Conservation (phyloP, 92 coral and sea anemone species). For the Heteractis magnifica region DNA sequence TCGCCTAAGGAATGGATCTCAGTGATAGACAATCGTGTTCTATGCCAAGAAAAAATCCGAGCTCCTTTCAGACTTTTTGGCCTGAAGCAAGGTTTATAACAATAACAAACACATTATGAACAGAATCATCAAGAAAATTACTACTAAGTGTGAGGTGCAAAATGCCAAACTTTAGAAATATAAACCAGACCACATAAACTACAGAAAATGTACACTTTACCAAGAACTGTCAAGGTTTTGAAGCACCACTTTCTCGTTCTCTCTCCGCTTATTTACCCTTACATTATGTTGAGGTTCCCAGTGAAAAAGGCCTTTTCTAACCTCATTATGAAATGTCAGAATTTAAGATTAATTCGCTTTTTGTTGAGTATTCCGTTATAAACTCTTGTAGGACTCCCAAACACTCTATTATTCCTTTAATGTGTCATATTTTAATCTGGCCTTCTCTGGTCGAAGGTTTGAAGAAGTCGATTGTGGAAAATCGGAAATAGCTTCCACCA, state of each 20-base stretch:
- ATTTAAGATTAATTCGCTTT: slow-evolving; percentile 16
- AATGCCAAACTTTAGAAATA: not conserved
- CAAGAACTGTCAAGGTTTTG: slow-evolving; percentile 20
- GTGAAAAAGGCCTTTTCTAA: slow-evolving; percentile 15
- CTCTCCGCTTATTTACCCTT: not conserved
- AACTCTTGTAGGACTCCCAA: slow-evolving; percentile 16
- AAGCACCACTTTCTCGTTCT: slow-evolving; percentile 19
- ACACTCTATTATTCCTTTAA: slow-evolving; percentile 12
- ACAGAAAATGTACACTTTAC: not conserved
- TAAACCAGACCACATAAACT: not conserved
- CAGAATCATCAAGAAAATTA: not conserved
- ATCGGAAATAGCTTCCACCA: slow-evolving; percentile 27
- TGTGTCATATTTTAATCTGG: not conserved
- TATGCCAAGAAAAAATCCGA: not conserved
- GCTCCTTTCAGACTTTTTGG: not conserved
- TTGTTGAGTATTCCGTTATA: slow-evolving; percentile 15
- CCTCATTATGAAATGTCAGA: slow-evolving; percentile 15
- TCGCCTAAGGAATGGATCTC: not conserved
- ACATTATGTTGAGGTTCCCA: slow-evolving; percentile 3
- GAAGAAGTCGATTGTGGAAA: slow-evolving; percentile 10
- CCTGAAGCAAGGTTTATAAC: not conserved
- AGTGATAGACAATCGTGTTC: not conserved
- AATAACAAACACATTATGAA: slow-evolving; percentile 3
- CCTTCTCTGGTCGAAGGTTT: not conserved
- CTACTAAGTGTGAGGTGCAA: not conserved